These are phyloP conservation scores for Zelostemma sp. DNA, from an alignment of 1,140 invertebrate genomes.

Conservation along the genomic window DNA sequence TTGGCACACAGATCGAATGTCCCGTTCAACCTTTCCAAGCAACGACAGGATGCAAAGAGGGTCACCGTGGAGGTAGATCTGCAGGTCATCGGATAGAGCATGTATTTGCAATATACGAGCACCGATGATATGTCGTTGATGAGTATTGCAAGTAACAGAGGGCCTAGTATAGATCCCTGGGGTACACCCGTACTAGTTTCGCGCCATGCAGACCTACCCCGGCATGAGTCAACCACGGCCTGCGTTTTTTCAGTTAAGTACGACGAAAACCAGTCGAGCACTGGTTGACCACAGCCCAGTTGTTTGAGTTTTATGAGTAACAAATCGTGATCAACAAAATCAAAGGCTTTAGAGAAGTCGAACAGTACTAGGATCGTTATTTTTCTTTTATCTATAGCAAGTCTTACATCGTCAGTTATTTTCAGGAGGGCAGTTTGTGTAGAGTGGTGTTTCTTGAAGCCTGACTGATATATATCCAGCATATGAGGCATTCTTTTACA, in stretches of 20 bases:
- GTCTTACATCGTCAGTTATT: conserved; percentile 17
- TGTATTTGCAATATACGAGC: neutral
- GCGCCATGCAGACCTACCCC: neutral
- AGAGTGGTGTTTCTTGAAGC: conserved; percentile 11
- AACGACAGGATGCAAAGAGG: neutral
- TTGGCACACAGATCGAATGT: neutral
- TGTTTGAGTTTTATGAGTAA: conserved; percentile 7
- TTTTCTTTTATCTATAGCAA: conserved; percentile 5
- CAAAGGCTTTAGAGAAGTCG: conserved; percentile 41
- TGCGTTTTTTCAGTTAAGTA: conserved; percentile 8
- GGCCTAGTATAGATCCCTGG: neutral
- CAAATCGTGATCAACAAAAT: conserved; percentile 28
- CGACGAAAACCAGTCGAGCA: neutral
- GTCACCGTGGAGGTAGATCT: neutral
- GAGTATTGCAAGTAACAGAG: neutral
- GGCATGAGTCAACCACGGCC: too few species aligned
- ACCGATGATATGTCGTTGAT: neutral
- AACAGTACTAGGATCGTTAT: conserved; percentile 28
- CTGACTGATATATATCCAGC: conserved; percentile 6
- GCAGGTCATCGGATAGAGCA: neutral
- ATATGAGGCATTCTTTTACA: too few species aligned
- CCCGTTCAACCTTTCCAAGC: neutral
- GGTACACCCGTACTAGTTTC: conserved; percentile 4
- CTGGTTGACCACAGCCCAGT: neutral
- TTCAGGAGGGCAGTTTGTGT: conserved; percentile 22